A percentile compares a stretch with the other conserved stretches of the same genome.
phyloP scores from a whole-genome alignment of 64 coral and sea anemone genomes.

The Stichodactyla helianthus region DNA sequence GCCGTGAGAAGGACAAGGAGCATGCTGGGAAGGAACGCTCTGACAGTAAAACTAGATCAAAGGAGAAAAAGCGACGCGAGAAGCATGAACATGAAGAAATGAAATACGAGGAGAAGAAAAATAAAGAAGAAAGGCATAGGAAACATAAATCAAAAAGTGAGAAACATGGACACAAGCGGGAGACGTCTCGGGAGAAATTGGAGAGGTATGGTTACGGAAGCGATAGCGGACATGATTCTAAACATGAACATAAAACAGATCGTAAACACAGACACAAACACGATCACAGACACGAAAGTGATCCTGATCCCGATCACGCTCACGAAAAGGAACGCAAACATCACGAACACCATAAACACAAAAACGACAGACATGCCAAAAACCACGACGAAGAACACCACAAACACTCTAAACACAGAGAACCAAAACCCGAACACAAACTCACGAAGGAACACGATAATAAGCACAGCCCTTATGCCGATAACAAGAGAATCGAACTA shows the following conservation, averaged over 20 bases:
- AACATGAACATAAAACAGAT: background rate
- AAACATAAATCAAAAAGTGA: background rate
- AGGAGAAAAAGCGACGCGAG: constrained; percentile 3
- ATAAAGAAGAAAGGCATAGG: background rate
- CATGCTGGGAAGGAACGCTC: constrained; percentile 7
- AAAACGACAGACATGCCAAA: background rate
- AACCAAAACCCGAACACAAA: background rate
- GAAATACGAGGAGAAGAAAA: constrained; percentile 3
- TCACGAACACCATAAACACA: background rate
- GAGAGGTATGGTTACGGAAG: background rate
- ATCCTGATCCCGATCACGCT: background rate
- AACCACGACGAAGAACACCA: background rate
- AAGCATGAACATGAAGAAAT: background rate
- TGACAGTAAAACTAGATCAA: background rate
- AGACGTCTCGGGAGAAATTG: background rate
- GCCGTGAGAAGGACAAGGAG: background rate
- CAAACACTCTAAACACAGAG: background rate
- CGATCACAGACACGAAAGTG: background rate
- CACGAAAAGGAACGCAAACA: background rate
- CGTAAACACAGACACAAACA: constrained; percentile 8
- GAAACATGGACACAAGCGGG: background rate
- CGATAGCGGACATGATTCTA: background rate
- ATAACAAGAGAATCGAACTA: background rate
- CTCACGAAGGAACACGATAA: background rate
- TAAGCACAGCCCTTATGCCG: background rate